These are phyloP conservation scores for Cartodere bifasciata DNA, from an alignment of 2,888 invertebrate species.

Conservation along the genomic window DNA sequence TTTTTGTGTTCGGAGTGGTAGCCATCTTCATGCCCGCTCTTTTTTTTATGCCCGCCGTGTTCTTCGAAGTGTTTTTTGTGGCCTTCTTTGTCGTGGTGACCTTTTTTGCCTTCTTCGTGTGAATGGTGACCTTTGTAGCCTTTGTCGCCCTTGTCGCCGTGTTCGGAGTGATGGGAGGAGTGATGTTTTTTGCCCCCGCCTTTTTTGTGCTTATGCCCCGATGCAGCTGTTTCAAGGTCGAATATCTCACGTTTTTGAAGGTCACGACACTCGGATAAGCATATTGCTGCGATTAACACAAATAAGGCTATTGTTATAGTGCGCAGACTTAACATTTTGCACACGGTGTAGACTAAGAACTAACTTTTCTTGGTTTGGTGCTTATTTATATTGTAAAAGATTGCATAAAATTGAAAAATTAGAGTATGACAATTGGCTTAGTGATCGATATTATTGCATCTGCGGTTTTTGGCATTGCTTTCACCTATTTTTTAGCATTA, in stretches of 20 bases:
- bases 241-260: conserved; percentile 19
- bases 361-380: too few relatives aligned
- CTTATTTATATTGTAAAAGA: too few relatives aligned
- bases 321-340: too few relatives aligned
- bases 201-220: conserved; percentile 35
- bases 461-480: too few relatives aligned
- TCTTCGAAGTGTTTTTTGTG: conserved; percentile 52
- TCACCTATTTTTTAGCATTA: too few relatives aligned
- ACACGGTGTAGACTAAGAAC: too few relatives aligned
- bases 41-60: conserved; percentile 46
- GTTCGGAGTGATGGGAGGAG: conserved; percentile 41
- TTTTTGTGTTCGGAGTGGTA: conserved; percentile 54
- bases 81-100: conserved; percentile 54
- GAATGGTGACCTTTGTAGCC: conserved; percentile 54
- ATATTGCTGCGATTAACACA: too few relatives aligned
- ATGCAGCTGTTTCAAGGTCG: conserved; percentile 44
- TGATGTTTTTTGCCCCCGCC: conserved; percentile 45
- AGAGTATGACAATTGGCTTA: too few relatives aligned
- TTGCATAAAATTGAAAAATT: too few relatives aligned
- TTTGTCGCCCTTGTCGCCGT: conserved; percentile 50
- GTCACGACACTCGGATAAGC: background rate
- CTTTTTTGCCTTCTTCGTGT: conserved; percentile 49
- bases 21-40: conserved; percentile 48
- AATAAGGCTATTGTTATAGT: too few relatives aligned
- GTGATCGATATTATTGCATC: too few relatives aligned